Percentiles rank a stretch among this genome's conserved stretches.
Conservation (phyloP, 2,888 invertebrate species). For the Phoronis australis region DNA sequence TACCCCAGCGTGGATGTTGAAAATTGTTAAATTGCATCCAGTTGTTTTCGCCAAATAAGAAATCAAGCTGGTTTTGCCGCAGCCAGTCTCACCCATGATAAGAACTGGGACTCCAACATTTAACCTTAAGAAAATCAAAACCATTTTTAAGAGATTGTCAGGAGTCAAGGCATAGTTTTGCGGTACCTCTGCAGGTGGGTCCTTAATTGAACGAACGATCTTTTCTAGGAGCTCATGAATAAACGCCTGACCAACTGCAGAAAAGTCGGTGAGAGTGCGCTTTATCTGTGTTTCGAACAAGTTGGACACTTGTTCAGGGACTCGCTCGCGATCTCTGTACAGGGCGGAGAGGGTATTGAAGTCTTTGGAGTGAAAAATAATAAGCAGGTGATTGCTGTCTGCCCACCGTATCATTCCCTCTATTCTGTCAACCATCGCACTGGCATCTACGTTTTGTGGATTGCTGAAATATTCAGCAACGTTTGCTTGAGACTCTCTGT, state of each 20-base stretch:
- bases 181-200: too few relatives aligned
- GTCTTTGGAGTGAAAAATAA: constrained; percentile 6
- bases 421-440: constrained; percentile 11
- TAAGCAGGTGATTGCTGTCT: constrained; percentile 6
- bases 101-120: constrained; percentile 7
- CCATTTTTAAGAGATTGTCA: constrained; percentile 9
- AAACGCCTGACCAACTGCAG: too few relatives aligned
- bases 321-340: neutral
- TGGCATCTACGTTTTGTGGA: too few relatives aligned
- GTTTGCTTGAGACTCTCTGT: too few relatives aligned
- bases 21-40: neutral
- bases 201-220: too few relatives aligned
- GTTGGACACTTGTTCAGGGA: neutral
- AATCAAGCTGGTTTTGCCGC: constrained; percentile 11
- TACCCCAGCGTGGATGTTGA: constrained; percentile 7
- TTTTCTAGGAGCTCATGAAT: too few relatives aligned
- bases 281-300: constrained; percentile 7
- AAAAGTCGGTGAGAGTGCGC: too few relatives aligned
- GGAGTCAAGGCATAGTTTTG: too few relatives aligned
- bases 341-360: constrained; percentile 6
- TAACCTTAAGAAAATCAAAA: constrained; percentile 3
- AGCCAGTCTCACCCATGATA: constrained; percentile 12
- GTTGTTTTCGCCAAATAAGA: constrained; percentile 3
- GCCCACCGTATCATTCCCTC: constrained; percentile 14
- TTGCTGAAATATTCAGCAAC: too few relatives aligned